These are phyloP conservation scores for Drosophila affinis DNA, from an alignment of 2,888 invertebrate species.

Conservation along the genomic window DNA sequence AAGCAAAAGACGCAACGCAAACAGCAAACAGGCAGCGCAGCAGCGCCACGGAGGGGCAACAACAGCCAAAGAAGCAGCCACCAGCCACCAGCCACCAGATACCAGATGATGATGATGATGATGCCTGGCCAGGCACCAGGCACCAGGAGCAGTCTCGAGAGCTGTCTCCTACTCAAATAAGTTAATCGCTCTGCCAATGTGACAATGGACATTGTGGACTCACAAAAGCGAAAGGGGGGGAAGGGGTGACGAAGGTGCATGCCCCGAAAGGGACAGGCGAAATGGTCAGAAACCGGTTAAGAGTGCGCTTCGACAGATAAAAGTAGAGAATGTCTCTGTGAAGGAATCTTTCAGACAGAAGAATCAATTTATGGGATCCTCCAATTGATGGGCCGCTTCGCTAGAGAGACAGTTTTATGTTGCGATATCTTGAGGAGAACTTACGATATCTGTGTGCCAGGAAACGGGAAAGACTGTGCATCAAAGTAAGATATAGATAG, in stretches of 20 bases:
- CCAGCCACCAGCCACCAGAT: constrained; percentile 5
- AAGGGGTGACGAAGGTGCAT: background rate
- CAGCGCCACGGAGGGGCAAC: background rate
- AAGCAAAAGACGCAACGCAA: constrained; percentile 67
- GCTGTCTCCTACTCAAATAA: constrained; percentile 58
- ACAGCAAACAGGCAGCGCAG: constrained; percentile 57
- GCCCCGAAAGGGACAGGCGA: constrained; percentile 1
- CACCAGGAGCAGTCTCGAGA: background rate
- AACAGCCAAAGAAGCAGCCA: constrained; percentile 20
- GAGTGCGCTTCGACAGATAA: constrained; percentile 23
- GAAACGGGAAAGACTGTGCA: background rate
- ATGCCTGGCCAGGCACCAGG: background rate
- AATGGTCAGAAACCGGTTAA: constrained; percentile 16
- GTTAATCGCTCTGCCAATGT: constrained; percentile 67
- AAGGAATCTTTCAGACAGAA: background rate
- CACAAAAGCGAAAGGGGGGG: background rate
- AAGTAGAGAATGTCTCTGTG: constrained; percentile 14
- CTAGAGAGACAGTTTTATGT: constrained; percentile 23
- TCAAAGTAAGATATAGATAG: background rate
- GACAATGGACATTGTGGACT: constrained; percentile 19
- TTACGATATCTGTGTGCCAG: constrained; percentile 5
- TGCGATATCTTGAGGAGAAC: background rate
- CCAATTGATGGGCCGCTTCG: constrained; percentile 9
- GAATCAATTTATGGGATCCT: constrained; percentile 30
- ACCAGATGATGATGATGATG: constrained; percentile 4